Base-by-base conservation (phyloP, 1,140 invertebrate genomes). In the Zaprionus africanus region DNA sequence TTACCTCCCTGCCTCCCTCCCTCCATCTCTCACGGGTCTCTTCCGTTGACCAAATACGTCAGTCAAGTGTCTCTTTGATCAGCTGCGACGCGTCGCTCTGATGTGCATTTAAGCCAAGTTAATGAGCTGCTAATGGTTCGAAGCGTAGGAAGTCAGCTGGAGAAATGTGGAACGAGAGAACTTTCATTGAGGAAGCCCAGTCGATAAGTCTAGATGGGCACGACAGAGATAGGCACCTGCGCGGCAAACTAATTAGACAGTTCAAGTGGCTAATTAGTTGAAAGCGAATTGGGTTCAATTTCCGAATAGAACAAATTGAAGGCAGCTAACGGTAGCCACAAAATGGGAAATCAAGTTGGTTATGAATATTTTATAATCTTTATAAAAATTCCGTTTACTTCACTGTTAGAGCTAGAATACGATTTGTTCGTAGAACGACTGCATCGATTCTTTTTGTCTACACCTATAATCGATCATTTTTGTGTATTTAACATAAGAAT, bases 121-220 rank as follows among this genome's bases (percentile, higher is more conserved):
- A 84, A 84, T 85, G 82, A 85, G 68, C 46, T 49, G 63, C 69
- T 77, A 76, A 76, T 76, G 69, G 66, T 22, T 12, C 2, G 31
- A 57, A 36, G 17, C 22, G 26, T 61, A 82, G 81, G 81, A 83
- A 85, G 78, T 84, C 57, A 58, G 81, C 31, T 19, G 53, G 12
- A 59, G 72, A 75, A 75, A 75, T 46, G 81, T 73, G n/a, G n/a
- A 17, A 17, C n/a, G n/a, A 51, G 12, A 41, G 46, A 51, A 24
- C 46, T 51, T 51, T 51, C 46, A 51, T 51, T 24, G 46, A 51
- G 46, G 46, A 81, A 81, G 79, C 79, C 64, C 15, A 66, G 57
- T 66, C 31, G 59, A 59, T 57, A 77, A 66, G 51, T 43, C 12
- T 51, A 67, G 62, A 74, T 74, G 62, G 69, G n/a, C 74, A 77